Evolutionary conservation across 2,888 invertebrate species (phyloP), one percentile per base, ranked within the genome.

Genomic region (Artemia sp.): DNA sequence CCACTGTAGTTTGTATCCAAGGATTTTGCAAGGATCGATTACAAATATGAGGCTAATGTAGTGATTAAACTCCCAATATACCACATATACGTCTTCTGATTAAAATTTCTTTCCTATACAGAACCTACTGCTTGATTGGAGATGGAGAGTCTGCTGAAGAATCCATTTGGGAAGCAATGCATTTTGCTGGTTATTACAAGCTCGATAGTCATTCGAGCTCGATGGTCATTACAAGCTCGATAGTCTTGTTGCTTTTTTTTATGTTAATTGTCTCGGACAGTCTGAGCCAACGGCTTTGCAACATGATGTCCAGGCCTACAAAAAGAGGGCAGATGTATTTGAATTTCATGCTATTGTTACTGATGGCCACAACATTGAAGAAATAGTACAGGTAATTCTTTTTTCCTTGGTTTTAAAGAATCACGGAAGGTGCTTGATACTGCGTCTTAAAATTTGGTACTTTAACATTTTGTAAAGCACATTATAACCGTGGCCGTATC

Each of bases 101-200:
- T 70, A 68, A 70, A 73, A 77, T 78, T 10, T 24, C 68, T 67
- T 70, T 66, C 66, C 69, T 72, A 70, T 81, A 79, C 79, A 92
- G 97, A 76, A 93, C 93, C 4, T 98, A 89, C 80, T 95, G 95
- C 77, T 77, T 99, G 74, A 85, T 99, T 71, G 98, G 98, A 12
- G 98, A 98, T 81, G 98, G 98, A 8, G 98, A 98, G 81, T 89
- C 92, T 70, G 95, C 97, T 0, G 98, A 98, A 82, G 98, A 98
- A 71, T 94, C 94, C 67, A 85, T 97, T 73, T 97, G 96, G 96
- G 96, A 97, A 81, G 93, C 95, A 0, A 82, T 96, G 72, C 87
- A 93, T 76, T 99, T 99, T 81, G 91, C 94, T 68, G 88, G 91
- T 72, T 19, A 19, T 19, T 19, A 19, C 19, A 19, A 19, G 19